Base-by-base conservation (phyloP, 1,140 invertebrate genomes). In the Penaeus indicus region DNA sequence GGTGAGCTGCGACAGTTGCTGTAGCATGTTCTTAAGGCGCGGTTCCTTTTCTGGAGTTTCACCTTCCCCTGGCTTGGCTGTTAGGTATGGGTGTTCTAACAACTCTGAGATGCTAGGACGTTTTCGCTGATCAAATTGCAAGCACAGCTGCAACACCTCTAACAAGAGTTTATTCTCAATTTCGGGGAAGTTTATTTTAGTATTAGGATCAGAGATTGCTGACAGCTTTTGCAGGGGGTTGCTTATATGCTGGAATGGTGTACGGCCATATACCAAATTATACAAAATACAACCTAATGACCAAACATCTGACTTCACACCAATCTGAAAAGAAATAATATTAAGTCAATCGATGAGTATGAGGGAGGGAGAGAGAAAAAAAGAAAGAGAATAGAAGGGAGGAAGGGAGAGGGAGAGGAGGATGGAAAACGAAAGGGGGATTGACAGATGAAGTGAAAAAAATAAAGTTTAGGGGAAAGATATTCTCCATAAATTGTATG, bases 281-380 rank as follows among this genome's bases (percentile, higher is more conserved):
- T 99, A 99, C 42, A 99, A 94, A 90, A 99, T 99, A 92, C 98
- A 99, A 22, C 98, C 98, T 54, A 99, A 93, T 0, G 98, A 98
- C 98, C 98, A 99, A 22, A 99, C 97, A 93, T 99, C 98, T 21
- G 97, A 97, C 92, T 97, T 98, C 85, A 95, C 96, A 88, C 96
- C 96, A 86, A 99, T 96, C 97, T 98, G 92, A 85, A 94, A 32
- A 62, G 32, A 11, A 62, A 42, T 42, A 13, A 79, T 79, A 47
- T 42, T 79, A 22, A 10, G 3, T 42, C 42, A 42, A 3, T 79
- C 0, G 1, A 16, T 2, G 16, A 79, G 25, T 38, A 42, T 16
- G 10, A 32, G 42, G 19, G 25, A 47, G 21, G 19, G 25, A 27
- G 42, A 47, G 25, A 79, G 27, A 79, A 8, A 42, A 38, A 27